Evolutionary conservation across 2,888 invertebrate species (phyloP).

Genomic region (Xestia xanthographa): DNA sequence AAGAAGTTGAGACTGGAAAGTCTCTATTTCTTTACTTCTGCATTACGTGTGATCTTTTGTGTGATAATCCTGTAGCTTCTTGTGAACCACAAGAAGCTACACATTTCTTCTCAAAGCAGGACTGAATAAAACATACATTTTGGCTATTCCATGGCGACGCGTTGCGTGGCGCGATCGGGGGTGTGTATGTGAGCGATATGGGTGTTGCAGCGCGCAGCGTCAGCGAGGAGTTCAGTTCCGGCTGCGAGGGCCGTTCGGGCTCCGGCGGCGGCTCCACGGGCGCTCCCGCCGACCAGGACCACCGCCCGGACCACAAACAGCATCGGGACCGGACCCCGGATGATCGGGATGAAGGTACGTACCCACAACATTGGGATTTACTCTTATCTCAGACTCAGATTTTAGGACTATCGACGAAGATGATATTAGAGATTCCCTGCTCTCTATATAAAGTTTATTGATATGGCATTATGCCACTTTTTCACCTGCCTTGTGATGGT

Average conservation of each 20-base stretch:
- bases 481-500: background rate
- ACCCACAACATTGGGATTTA: conserved; percentile 27
- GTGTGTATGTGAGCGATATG: conserved; percentile 83
- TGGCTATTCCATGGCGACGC: conserved; percentile 54
- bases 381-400: background rate
- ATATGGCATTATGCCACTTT: background rate
- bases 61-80: conserved; percentile 53
- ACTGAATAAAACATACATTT: conserved; percentile 51
- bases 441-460: background rate
- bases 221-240: conserved; percentile 99
- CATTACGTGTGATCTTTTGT: conserved; percentile 33
- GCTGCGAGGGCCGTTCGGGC: conserved; percentile 98
- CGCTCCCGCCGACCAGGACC: conserved; percentile 87
- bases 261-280: conserved; percentile 91
- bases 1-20: conserved; percentile 23
- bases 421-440: background rate
- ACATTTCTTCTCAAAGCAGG: conserved; percentile 58
- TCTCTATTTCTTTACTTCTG: conserved; percentile 31
- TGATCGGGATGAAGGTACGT: conserved; percentile 98
- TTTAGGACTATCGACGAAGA: background rate
- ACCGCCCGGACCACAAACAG: conserved; percentile 89
- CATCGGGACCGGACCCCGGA: conserved; percentile 95
- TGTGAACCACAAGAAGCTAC: conserved; percentile 47
- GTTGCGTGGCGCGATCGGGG: conserved; percentile 70
- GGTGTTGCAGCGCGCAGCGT: conserved; percentile 96